Evolutionary conservation across 2,797 vertebrate species (phyloP), one percentile per base, ranked within the genome.

Genomic region (Notamacropus eugenii): DNA sequence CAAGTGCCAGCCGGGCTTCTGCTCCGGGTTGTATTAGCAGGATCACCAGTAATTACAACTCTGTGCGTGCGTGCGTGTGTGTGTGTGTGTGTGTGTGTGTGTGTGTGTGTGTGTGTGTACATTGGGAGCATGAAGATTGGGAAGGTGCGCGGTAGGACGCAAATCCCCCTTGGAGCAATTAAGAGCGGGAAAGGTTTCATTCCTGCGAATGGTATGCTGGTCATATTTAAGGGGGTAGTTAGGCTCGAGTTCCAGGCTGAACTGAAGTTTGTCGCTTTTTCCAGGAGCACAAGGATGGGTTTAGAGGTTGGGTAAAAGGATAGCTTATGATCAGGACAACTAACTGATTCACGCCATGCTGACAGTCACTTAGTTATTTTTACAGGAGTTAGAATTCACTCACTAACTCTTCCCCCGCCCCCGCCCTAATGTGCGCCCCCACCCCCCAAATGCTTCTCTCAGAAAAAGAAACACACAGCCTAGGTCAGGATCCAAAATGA

Each of bases 91-190:
- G 56, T 57, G 56, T 57, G 56, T 57, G 55, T 56, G 55, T 27
- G 55, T 57, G 56, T 56, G 55, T 56, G 54, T 54, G 92, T 74
- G 14, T 57, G 87, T 92, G 96, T 96, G 96, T 96, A 95, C 96
- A 94, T 93, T 55, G 95, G 87, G 96, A 95, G 98, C 96, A 97
- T 91, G 97, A 93, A 96, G 97, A 97, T 54, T 92, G 97, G 97
- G 96, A 98, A 98, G 95, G 97, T 97, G 96, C 97, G 97, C 97
- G 96, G 96, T 90, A 97, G 97, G 96, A 96, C 95, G 95, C 92
- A 96, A 96, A 96, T 97, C 98, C 98, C 96, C 97, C 96, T 96
- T 95, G 98, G 97, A 97, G 96, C 97, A 96, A 98, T 97, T 97
- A 95, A 94, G 97, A 95, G 82, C 28, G 97, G 97, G 96, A 96